Percentiles rank a stretch among this genome's conserved stretches.
phyloP scores from a whole-genome alignment of 23 tunicate genomes.

The Oikopleura albicans region DNA sequence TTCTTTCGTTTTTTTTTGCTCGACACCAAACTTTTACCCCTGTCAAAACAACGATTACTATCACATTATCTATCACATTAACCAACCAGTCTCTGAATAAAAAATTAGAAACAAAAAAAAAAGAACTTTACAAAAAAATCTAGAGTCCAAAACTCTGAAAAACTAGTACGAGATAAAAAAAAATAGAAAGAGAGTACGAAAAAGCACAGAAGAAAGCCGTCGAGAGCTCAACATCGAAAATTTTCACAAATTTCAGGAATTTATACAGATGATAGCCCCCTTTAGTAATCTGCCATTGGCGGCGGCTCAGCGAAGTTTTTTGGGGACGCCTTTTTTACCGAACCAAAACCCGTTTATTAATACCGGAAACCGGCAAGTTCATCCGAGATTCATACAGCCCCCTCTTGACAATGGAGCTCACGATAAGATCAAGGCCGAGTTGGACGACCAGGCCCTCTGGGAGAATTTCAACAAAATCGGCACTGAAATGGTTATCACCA shows the following conservation, averaged over 20 bases:
- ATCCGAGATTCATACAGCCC: not conserved
- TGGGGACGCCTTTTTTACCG: not conserved
- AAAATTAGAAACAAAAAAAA: not conserved
- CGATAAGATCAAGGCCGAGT: not conserved
- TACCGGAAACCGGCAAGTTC: not conserved
- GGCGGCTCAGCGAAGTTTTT: not conserved
- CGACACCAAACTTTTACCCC: not conserved
- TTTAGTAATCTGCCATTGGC: not conserved
- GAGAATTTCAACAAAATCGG: not conserved
- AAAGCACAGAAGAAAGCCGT: too few species aligned
- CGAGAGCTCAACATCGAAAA: too few species aligned
- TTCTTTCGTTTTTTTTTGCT: too few species aligned
- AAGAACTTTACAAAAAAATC: not conserved
- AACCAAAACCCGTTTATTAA: not conserved
- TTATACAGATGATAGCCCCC: not conserved
- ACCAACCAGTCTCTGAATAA: not conserved
- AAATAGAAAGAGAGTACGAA: not conserved
- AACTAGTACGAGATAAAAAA: not conserved
- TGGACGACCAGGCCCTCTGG: not conserved
- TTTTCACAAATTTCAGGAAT: not conserved
- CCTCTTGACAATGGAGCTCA: not conserved
- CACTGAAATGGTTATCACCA: conserved; percentile 15
- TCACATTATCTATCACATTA: not conserved
- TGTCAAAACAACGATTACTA: not conserved
- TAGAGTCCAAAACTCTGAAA: not conserved